A percentile compares a stretch with the other conserved stretches of the same genome.
Evolutionary conservation across 2,888 invertebrate species (phyloP).

Genomic region (Andrena fulva): DNA sequence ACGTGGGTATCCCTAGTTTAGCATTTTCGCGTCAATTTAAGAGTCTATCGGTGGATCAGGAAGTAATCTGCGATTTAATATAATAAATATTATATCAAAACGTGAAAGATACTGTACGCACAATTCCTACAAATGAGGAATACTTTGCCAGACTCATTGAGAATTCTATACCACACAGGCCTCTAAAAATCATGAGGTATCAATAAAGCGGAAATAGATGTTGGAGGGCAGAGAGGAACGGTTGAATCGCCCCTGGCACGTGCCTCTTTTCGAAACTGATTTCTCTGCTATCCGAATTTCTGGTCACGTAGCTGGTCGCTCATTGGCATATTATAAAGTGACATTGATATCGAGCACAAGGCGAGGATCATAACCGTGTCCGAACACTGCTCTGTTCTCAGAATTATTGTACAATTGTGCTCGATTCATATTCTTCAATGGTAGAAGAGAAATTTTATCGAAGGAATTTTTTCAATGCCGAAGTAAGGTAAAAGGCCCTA

Average conservation of each 20-base stretch:
- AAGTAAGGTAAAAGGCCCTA: too few relatives aligned
- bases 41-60: too few relatives aligned
- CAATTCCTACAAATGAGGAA: neutral
- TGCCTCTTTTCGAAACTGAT: slow-evolving; percentile 46
- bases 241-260: slow-evolving; percentile 45
- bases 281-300: slow-evolving; percentile 57
- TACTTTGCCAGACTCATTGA: neutral
- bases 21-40: too few relatives aligned
- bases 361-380: slow-evolving; percentile 1
- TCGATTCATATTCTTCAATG: neutral
- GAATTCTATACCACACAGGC: slow-evolving; percentile 27
- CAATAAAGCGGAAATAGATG: slow-evolving; percentile 43
- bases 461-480: too few relatives aligned
- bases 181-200: slow-evolving; percentile 25
- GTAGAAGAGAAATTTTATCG: too few relatives aligned
- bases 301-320: slow-evolving; percentile 54
- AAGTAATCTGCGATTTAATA: too few relatives aligned
- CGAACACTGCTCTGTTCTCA: slow-evolving; percentile 5
- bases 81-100: too few relatives aligned
- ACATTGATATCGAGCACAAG: slow-evolving; percentile 36
- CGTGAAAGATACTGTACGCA: neutral
- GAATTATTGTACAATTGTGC: slow-evolving; percentile 26
- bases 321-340: slow-evolving; percentile 47
- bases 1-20: too few relatives aligned
- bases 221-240: neutral